Evolutionary conservation across 2,888 invertebrate genomes (phyloP).

Genomic region (Drosophila paramelanica): DNA sequence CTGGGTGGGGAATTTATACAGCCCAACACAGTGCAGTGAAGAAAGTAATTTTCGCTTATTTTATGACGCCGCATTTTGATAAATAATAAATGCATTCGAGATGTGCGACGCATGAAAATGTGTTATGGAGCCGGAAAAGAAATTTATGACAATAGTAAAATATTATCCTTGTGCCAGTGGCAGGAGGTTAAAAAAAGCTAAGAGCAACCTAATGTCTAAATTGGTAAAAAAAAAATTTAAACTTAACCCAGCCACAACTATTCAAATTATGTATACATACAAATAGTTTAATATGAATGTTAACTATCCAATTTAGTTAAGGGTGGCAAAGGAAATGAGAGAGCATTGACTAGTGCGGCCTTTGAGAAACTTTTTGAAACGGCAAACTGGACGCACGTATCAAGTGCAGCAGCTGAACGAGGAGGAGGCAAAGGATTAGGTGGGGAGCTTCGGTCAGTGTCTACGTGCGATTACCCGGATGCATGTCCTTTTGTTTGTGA

Average conservation of each 20-base stretch:
- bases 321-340: not conserved
- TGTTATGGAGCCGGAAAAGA: constrained; percentile 24
- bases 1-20: not conserved
- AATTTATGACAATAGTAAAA: constrained; percentile 55
- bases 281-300: not conserved
- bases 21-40: not conserved
- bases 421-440: constrained; percentile 10
- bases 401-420: constrained; percentile 29
- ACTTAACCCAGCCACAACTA: constrained; percentile 16
- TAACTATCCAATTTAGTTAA: constrained; percentile 57
- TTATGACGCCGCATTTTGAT: constrained; percentile 59
- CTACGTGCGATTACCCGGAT: constrained; percentile 52
- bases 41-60: constrained; percentile 53
- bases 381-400: constrained; percentile 59
- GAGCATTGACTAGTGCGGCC: not conserved
- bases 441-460: not conserved
- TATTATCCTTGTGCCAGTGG: constrained; percentile 12
- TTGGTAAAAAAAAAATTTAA: constrained; percentile 13
- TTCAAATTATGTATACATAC: constrained; percentile 2
- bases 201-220: not conserved
- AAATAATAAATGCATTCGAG: constrained; percentile 62
- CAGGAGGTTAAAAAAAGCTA: constrained; percentile 1
- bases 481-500: constrained; percentile 68
- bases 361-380: constrained; percentile 39
- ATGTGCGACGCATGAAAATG: constrained; percentile 29